Evolutionary conservation across 2,797 vertebrate genomes (phyloP).

Genomic region (Sebastes variabilis): DNA sequence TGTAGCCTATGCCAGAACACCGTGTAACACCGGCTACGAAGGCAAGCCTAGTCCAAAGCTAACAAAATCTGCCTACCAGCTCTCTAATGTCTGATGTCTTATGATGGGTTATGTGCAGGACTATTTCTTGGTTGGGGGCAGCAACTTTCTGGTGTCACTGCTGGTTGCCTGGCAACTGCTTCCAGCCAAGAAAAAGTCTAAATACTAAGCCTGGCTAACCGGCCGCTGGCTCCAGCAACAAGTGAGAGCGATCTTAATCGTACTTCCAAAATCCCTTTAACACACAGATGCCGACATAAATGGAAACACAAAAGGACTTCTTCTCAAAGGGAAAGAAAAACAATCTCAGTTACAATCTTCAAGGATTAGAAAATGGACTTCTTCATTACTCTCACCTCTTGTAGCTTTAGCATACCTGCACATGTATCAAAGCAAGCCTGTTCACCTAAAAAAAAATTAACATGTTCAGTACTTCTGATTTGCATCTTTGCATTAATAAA

Average conservation of each 20-base stretch:
- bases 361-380: not conserved
- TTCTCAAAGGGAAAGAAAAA: not conserved
- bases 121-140: not conserved
- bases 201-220: not conserved
- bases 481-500: not conserved
- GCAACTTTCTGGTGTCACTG: not conserved
- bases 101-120: not conserved
- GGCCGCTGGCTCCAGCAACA: not conserved
- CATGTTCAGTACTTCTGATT: not conserved
- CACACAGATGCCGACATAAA: not conserved
- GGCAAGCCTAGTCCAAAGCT: too few species aligned
- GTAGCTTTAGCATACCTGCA: not conserved
- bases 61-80: not conserved
- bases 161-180: not conserved
- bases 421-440: not conserved
- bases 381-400: not conserved
- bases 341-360: not conserved
- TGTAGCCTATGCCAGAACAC: too few species aligned
- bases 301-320: not conserved
- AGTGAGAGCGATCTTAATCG: not conserved
- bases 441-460: not conserved
- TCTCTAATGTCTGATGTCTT: rapidly evolving
- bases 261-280: not conserved
- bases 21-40: rapidly evolving
- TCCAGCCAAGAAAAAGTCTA: not conserved